Evolutionary conservation across 2,888 invertebrate species (phyloP).

Genomic region (Timema cristinae): DNA sequence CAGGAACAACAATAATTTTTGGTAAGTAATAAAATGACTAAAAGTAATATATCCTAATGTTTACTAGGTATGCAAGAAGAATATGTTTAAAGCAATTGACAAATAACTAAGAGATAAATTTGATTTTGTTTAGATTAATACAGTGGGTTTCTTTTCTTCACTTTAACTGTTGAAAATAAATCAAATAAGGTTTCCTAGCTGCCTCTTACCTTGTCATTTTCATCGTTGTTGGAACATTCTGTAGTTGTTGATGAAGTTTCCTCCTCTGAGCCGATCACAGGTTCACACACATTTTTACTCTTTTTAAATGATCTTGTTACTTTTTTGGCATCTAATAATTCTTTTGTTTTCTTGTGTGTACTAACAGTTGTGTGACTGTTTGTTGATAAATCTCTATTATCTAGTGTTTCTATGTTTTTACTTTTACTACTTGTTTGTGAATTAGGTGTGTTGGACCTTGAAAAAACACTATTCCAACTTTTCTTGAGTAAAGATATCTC

Average conservation of each 20-base stretch:
- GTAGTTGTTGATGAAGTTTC: constrained; percentile 68
- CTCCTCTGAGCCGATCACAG: constrained; percentile 50
- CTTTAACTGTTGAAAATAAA: too few species aligned
- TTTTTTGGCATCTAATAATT: constrained; percentile 29
- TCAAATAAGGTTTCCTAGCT: constrained; percentile 14
- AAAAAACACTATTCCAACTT: constrained; percentile 30
- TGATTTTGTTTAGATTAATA: too few species aligned
- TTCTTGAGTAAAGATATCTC: constrained; percentile 31
- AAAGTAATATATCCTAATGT: too few species aligned
- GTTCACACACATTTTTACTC: constrained; percentile 24
- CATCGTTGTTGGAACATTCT: constrained; percentile 62
- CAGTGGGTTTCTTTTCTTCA: too few species aligned
- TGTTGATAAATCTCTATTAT: background rate
- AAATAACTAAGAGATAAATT: too few species aligned
- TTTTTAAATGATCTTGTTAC: constrained; percentile 38
- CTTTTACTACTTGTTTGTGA: background rate
- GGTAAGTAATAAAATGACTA: too few species aligned
- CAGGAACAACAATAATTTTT: too few species aligned
- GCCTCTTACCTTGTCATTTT: constrained; percentile 44
- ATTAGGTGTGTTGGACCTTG: constrained; percentile 10
- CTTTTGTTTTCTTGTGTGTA: background rate
- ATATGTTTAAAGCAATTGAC: too few species aligned
- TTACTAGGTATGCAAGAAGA: too few species aligned
- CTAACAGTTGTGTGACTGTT: background rate
- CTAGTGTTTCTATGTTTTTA: constrained; percentile 12